phyloP scores from a whole-genome alignment of 2,113 vertebrate genomes.

The Herpetotheres cachinnans region DNA sequence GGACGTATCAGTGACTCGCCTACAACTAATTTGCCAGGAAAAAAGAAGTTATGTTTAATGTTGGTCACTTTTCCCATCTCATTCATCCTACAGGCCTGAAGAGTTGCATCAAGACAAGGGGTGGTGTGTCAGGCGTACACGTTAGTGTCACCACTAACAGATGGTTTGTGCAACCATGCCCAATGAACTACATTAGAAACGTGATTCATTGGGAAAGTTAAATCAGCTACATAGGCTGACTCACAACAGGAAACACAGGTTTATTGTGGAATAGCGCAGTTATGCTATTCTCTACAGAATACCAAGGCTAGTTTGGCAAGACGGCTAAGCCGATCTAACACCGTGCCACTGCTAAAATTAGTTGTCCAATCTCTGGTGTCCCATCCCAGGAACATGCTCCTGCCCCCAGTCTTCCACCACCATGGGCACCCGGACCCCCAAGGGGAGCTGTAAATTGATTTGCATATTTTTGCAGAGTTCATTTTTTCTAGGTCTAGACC shows the following conservation, averaged over 20 bases:
- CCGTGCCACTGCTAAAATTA: background rate
- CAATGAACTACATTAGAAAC: background rate
- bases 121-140: fast-evolving
- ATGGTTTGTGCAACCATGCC: background rate
- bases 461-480: background rate
- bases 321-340: background rate
- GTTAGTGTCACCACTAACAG: background rate
- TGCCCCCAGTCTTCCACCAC: background rate
- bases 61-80: background rate
- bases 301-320: background rate
- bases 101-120: background rate
- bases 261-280: background rate
- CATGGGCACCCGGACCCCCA: background rate
- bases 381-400: background rate
- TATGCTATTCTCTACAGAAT: background rate
- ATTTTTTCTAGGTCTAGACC: background rate
- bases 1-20: background rate
- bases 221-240: background rate
- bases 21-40: background rate
- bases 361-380: background rate
- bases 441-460: fast-evolving
- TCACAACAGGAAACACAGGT: background rate
- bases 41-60: background rate
- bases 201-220: background rate
- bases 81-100: background rate